These are phyloP conservation scores for Clistopyga incitator DNA, from an alignment of 2,888 invertebrate species.

Conservation along the genomic window DNA sequence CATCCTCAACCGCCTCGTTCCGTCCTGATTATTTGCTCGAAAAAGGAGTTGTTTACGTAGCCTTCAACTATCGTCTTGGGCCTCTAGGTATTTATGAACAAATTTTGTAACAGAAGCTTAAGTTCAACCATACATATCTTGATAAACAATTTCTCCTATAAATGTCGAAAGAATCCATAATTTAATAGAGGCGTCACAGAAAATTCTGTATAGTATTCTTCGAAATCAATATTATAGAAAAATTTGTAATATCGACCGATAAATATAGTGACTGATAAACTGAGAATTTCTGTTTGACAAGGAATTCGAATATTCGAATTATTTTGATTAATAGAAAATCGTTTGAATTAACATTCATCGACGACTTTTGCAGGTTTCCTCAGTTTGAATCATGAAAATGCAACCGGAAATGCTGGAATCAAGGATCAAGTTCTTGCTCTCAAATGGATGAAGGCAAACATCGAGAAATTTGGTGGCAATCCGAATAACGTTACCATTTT, in stretches of 20 bases:
- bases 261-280: too few relatives aligned
- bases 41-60: slow-evolving; percentile 41
- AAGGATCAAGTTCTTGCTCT: slow-evolving; percentile 63
- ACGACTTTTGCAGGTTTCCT: slow-evolving; percentile 53
- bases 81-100: slow-evolving; percentile 17
- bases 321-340: too few relatives aligned
- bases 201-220: too few relatives aligned
- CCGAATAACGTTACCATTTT: slow-evolving; percentile 62
- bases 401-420: slow-evolving; percentile 63
- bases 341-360: neutral
- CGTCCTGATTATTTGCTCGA: slow-evolving; percentile 50
- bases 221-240: too few relatives aligned
- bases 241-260: too few relatives aligned
- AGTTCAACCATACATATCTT: too few relatives aligned
- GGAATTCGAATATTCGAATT: too few relatives aligned
- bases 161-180: too few relatives aligned
- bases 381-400: slow-evolving; percentile 50
- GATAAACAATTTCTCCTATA: too few relatives aligned
- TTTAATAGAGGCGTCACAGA: too few relatives aligned
- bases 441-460: slow-evolving; percentile 62
- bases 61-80: slow-evolving; percentile 52
- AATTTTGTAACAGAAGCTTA: too few relatives aligned
- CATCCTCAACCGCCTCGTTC: slow-evolving; percentile 1
- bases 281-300: too few relatives aligned
- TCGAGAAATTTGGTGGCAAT: slow-evolving; percentile 62